Evolutionary conservation across 2,888 invertebrate genomes (phyloP), one percentile per base, ranked within the genome.

Genomic region (Aphidoletes aphidimyza): DNA sequence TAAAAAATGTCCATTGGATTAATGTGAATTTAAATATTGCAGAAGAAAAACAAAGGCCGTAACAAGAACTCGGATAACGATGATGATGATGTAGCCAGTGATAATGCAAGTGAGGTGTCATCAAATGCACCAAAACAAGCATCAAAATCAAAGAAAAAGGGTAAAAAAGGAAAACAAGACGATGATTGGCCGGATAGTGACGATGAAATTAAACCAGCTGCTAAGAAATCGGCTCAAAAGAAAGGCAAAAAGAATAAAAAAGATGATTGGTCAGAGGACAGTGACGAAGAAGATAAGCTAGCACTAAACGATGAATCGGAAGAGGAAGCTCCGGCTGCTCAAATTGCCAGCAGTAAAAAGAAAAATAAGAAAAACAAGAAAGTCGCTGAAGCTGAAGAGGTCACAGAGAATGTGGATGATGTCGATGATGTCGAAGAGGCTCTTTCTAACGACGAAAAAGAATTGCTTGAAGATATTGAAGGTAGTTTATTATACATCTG

Each of bases 141-240:
- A 19, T 45, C 83, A 2, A 90, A 86, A 92, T 91, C 85, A 6
- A 86, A 86, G 85, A 87, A 87, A 81, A 87, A 87, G 84, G 88
- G 88, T 0, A 89, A 89, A 83, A 92, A 92, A 89, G 91, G 91
- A 19, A 92, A 92, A 86, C 89, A 89, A 86, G 90, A 89, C 85
- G 91, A 88, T 81, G 92, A 91, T 85, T 91, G 91, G 87, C 91
- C 92, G 85, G 92, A 92, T 86, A 92, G 92, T 85, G 91, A 91
- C 87, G 87, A 89, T 83, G 89, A 91, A 85, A 90, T 85, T 22
- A 84, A 85, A 85, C 47, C 83, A 36, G 84, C 39, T 36, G 39
- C 84, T 6, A 84, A 84, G 34, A 84, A 84, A 59, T 49, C n/a
- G 8, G 54, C 54, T n/a, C 47, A 84, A 59, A 59, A 37, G 36